A percentile compares a stretch with the other conserved stretches of the same genome.
Evolutionary conservation across 2,888 invertebrate genomes (phyloP).

Genomic region (Synanthedon tipuliformis): DNA sequence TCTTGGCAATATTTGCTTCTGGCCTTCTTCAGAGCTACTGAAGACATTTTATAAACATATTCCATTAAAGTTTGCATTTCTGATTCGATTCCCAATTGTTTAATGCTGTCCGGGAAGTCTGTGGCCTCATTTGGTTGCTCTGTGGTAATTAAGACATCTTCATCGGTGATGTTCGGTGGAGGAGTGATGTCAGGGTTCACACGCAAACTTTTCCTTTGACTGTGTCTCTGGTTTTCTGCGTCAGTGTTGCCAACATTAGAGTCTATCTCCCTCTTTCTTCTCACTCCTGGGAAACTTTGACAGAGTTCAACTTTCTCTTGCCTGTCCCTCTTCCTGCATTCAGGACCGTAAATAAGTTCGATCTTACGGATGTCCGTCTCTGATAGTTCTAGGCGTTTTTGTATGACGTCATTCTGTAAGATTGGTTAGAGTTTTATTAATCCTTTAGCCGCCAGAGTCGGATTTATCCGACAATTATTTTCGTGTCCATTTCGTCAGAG

Average conservation of each 20-base stretch:
- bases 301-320: conserved; percentile 46
- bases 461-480: too few relatives aligned
- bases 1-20: conserved; percentile 33
- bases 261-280: conserved; percentile 19
- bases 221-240: conserved; percentile 5
- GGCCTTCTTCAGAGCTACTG: conserved; percentile 27
- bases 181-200: conserved; percentile 48
- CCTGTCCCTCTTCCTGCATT: conserved; percentile 40
- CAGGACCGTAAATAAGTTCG: conserved; percentile 38
- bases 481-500: too few relatives aligned
- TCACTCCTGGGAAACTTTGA: conserved; percentile 38
- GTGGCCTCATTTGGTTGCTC: background rate
- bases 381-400: conserved; percentile 26
- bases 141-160: background rate
- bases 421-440: background rate
- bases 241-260: conserved; percentile 4
- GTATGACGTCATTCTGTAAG: conserved; percentile 27
- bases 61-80: conserved; percentile 32
- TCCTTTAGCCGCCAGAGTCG: too few relatives aligned
- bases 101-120: conserved; percentile 9
- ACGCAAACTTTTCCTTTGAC: conserved; percentile 23
- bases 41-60: conserved; percentile 25
- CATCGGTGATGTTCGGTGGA: conserved; percentile 17
- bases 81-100: conserved; percentile 26
- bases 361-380: conserved; percentile 38